phyloP scores from a whole-genome alignment of 1,140 invertebrate genomes.

The Ylistrum balloti region DNA sequence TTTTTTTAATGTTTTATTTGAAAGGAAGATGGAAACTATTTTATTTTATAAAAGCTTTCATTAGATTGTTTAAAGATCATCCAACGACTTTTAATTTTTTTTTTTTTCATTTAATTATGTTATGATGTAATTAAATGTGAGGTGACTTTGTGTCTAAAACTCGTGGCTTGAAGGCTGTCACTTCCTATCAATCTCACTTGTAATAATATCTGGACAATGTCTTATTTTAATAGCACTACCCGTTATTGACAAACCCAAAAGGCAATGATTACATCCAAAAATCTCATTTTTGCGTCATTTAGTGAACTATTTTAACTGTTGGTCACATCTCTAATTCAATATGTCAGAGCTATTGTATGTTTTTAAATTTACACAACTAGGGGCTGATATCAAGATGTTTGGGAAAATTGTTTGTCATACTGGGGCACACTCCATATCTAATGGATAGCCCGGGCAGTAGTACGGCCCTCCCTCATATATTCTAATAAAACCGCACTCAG shows the following conservation, averaged over 20 bases:
- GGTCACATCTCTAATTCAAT: neutral
- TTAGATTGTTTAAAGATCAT: neutral
- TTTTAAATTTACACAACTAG: constrained; percentile 36
- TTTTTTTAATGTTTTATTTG: too few relatives aligned
- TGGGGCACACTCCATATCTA: neutral
- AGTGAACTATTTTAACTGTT: constrained; percentile 25
- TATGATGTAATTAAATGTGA: neutral
- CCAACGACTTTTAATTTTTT: neutral
- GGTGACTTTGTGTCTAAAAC: neutral
- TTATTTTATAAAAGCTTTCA: neutral
- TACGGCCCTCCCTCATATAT: neutral
- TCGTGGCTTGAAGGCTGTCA: neutral
- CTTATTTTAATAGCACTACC: constrained; percentile 15
- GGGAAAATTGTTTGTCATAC: constrained; percentile 16
- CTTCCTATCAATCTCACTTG: constrained; percentile 3
- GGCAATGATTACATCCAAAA: constrained; percentile 12
- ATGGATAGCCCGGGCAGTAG: neutral
- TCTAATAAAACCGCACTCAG: neutral
- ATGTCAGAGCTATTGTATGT: constrained; percentile 13
- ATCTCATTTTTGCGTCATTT: neutral
- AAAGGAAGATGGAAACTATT: neutral
- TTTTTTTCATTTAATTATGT: neutral
- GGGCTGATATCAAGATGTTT: constrained; percentile 30
- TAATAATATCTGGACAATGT: neutral
- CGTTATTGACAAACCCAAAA: neutral